These are phyloP conservation scores for Saccostrea echinata DNA, from an alignment of 1,140 invertebrate genomes.

Conservation along the genomic window DNA sequence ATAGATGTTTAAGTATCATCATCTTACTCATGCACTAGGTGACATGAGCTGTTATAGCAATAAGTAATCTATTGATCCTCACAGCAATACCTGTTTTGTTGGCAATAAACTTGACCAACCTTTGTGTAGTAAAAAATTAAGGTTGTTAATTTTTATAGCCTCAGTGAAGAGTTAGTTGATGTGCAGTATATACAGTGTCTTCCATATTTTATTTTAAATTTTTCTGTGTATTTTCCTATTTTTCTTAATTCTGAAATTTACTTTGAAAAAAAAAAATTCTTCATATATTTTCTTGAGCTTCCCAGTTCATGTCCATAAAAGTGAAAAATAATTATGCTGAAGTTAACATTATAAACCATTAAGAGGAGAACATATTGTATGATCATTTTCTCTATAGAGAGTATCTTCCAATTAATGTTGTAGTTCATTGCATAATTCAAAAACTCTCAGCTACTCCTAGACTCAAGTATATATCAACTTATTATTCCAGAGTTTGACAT, in stretches of 20 bases:
- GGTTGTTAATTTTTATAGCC: neutral
- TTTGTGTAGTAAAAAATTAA: neutral
- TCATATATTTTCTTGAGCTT: neutral
- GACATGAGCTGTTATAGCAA: neutral
- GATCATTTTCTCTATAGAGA: neutral
- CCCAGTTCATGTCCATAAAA: neutral
- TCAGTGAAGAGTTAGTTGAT: neutral
- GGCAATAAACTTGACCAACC: neutral
- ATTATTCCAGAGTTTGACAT: slow-evolving; percentile 28
- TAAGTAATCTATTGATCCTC: neutral
- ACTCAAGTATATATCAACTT: slow-evolving; percentile 33
- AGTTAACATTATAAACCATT: neutral
- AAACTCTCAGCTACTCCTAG: neutral
- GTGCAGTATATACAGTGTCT: neutral
- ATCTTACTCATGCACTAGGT: neutral
- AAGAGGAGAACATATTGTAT: neutral
- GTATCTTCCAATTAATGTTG: slow-evolving; percentile 23
- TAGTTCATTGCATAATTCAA: slow-evolving; percentile 20
- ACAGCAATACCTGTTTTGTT: neutral
- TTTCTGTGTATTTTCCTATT: neutral
- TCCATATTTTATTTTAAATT: neutral
- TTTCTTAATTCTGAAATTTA: neutral
- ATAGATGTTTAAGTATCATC: neutral
- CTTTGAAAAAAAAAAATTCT: neutral
- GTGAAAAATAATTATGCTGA: too few relatives aligned